phyloP scores from a whole-genome alignment of 2,888 invertebrate genomes.

The Pollenia amentaria region DNA sequence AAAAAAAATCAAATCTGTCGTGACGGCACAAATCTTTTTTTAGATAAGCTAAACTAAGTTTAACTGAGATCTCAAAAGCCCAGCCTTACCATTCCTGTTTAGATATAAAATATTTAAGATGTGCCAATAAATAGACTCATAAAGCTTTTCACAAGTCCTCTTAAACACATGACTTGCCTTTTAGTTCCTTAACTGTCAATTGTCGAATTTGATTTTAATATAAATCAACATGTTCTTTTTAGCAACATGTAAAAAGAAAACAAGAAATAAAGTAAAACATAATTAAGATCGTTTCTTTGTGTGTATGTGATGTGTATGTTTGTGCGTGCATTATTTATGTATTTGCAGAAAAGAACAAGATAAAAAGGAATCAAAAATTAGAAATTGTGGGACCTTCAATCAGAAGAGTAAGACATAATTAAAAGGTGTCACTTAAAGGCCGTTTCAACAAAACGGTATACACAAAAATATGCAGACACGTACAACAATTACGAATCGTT shows the following conservation, averaged over 20 bases:
- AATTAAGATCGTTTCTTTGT: slow-evolving; percentile 61
- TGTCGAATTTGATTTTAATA: slow-evolving; percentile 8
- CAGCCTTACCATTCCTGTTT: too few relatives aligned
- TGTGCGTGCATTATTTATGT: too few relatives aligned
- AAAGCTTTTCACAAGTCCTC: not conserved
- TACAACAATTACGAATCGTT: slow-evolving; percentile 41
- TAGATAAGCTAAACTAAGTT: not conserved
- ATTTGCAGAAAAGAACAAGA: slow-evolving; percentile 30
- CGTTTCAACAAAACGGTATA: slow-evolving; percentile 48
- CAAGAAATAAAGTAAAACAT: slow-evolving; percentile 40
- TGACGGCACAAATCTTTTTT: not conserved
- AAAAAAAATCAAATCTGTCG: too few relatives aligned
- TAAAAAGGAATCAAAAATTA: slow-evolving; percentile 67
- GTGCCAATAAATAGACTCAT: too few relatives aligned
- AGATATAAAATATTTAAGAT: too few relatives aligned
- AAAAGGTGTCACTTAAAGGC: slow-evolving; percentile 71
- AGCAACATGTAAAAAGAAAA: slow-evolving; percentile 4
- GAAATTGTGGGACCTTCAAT: slow-evolving; percentile 46
- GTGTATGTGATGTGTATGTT: too few relatives aligned
- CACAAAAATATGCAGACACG: not conserved
- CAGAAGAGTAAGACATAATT: slow-evolving; percentile 59
- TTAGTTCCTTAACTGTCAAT: not conserved
- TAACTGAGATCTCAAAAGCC: not conserved
- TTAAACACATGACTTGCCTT: not conserved
- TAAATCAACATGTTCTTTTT: slow-evolving; percentile 36